Base-by-base conservation (phyloP, 2,113 vertebrate genomes). In the Oreochromis tanganicae region DNA sequence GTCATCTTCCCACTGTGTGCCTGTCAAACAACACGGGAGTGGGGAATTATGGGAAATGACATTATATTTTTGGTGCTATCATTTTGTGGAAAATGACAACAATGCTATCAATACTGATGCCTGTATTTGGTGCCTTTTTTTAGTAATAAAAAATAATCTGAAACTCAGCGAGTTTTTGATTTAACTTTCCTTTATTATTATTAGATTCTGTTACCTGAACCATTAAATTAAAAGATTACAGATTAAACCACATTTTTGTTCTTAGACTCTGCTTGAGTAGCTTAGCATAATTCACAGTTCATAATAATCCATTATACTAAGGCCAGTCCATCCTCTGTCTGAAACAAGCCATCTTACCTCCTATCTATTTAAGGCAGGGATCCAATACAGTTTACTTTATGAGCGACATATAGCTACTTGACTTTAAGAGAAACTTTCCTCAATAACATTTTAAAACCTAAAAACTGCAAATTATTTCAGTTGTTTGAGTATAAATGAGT, bases 51-150 rank as follows among this genome's bases (percentile, higher is more conserved):
- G 91, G 94, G 92, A 90, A 94, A 88, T 87, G 43, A 83, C 54
- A 46, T 66, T 92, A 92, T 94, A 91, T 95, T 95, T 95, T 95
- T 97, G 97, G 97, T 97, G 97, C 97, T 98, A 95, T 96, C 85
- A 89, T 96, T 95, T 92, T 94, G 90, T 94, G 89, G 81, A 96
- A 94, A 94, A 93, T 92, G 93, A 92, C 94, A 93, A 94, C 91
- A 92, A 95, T 83, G 92, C 81, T 92, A 75, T 95, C 84, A 91
- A 90, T 96, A 87, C 46, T 85, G 83, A 90, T 90, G 91, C 91
- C 92, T 94, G 93, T 94, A 92, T 95, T 93, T 92, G 91, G 95
- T 95, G 95, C 95, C 93, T 95, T 95, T 95, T 95, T 92, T 95
- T 92, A 92, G 59, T 91, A 92, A 95, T 93, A 90, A 94, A 94